phyloP scores from a whole-genome alignment of 2,888 invertebrate species.

The Oscheius sp. region DNA sequence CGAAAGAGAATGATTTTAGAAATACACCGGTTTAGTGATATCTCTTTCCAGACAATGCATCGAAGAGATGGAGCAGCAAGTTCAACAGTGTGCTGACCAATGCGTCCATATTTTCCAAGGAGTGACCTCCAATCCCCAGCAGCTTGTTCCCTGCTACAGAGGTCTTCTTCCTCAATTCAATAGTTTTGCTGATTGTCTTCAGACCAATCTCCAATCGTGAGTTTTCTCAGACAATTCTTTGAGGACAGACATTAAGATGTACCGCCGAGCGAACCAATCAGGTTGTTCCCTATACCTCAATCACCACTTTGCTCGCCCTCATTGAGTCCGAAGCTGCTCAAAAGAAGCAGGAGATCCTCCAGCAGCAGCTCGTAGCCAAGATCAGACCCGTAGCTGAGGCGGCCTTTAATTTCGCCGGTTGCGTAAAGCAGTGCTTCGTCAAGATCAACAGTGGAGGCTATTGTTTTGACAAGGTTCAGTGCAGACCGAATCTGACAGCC shows the following conservation, averaged over 20 bases:
- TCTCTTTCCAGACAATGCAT: conserved; percentile 10
- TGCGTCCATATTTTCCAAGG: conserved; percentile 12
- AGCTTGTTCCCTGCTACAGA: conserved; percentile 17
- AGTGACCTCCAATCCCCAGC: conserved; percentile 14
- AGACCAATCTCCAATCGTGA: conserved; percentile 30
- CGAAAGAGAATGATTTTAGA: not conserved
- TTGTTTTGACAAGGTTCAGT: conserved; percentile 33
- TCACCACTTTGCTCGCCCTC: conserved; percentile 7
- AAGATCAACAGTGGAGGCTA: conserved; percentile 17
- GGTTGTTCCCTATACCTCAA: conserved; percentile 18
- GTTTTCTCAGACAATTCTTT: not conserved
- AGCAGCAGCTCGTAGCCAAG: not conserved
- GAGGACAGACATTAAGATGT: not conserved
- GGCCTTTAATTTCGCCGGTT: conserved; percentile 30
- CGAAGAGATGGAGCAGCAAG: conserved; percentile 30
- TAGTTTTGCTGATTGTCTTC: conserved; percentile 25
- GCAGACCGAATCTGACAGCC: conserved; percentile 5
- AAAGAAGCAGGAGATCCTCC: conserved; percentile 20
- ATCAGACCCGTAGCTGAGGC: conserved; percentile 36
- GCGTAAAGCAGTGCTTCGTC: conserved; percentile 33
- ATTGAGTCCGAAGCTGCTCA: conserved; percentile 6
- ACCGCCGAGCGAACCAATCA: conserved; percentile 2
- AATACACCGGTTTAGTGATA: not conserved
- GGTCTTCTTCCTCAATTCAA: conserved; percentile 17
- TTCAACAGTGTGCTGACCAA: conserved; percentile 17